A percentile compares a stretch with the other conserved stretches of the same genome.
These are phyloP conservation scores for Forbesichthys agassizii DNA, from an alignment of 2,113 vertebrate genomes.

Conservation along the genomic window DNA sequence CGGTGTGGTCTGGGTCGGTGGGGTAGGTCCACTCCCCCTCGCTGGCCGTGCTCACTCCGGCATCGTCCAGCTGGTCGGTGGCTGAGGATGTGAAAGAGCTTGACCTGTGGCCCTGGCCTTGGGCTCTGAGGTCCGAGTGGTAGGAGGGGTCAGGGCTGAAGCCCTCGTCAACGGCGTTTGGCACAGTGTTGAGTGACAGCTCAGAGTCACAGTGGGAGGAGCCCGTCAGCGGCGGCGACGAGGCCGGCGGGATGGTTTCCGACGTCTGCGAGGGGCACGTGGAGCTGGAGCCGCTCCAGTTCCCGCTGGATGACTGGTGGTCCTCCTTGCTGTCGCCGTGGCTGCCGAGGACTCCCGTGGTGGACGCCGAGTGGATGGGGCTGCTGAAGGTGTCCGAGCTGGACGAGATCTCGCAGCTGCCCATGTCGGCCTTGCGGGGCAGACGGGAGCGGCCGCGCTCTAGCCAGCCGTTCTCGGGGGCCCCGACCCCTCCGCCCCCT, in stretches of 20 bases:
- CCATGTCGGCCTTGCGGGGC: slow-evolving; percentile 88
- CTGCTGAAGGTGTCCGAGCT: slow-evolving; percentile 98
- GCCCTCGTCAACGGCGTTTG: slow-evolving; percentile 89
- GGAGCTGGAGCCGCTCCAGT: slow-evolving; percentile 98
- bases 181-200: slow-evolving; percentile 91
- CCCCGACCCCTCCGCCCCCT: slow-evolving; percentile 48
- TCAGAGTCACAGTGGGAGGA: slow-evolving; percentile 98
- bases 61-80: slow-evolving; percentile 92
- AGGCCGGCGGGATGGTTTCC: slow-evolving; percentile 94
- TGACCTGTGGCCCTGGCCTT: slow-evolving; percentile 87
- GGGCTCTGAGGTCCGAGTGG: slow-evolving; percentile 77
- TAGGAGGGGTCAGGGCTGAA: slow-evolving; percentile 90
- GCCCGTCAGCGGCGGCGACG: slow-evolving; percentile 94
- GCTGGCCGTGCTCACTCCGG: slow-evolving; percentile 92
- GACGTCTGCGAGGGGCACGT: slow-evolving; percentile 98
- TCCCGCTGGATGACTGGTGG: slow-evolving; percentile 97
- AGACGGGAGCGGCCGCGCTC: slow-evolving; percentile 90
- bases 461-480: slow-evolving; percentile 83
- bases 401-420: slow-evolving; percentile 97
- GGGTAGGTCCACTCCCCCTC: slow-evolving; percentile 97
- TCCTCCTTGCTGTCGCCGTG: slow-evolving; percentile 97
- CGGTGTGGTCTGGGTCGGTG: slow-evolving; percentile 87
- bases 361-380: slow-evolving; percentile 94
- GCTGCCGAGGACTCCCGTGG: slow-evolving; percentile 83
- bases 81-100: slow-evolving; percentile 96